Base-by-base conservation (phyloP, 2,888 invertebrate genomes). In the Hetaerina titia region DNA sequence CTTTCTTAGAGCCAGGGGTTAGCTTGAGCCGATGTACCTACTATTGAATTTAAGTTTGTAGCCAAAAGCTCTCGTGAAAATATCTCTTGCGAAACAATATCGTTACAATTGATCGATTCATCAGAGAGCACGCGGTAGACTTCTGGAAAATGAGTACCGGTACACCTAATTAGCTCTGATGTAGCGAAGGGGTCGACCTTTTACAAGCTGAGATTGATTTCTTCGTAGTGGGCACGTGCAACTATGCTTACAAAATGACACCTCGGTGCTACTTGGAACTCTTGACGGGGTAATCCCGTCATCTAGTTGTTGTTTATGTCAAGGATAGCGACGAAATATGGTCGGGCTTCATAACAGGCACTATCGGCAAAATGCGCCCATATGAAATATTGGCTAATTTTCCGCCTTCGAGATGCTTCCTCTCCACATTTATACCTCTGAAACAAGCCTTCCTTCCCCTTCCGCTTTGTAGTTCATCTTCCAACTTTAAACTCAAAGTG, bases 311-410 rank as follows among this genome's bases (percentile, higher is more conserved):
- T 8, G 22, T 0, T 7, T 8, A 11, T n/a, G 81, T 31, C 22
- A 11, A 81, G 31, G 81, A 31, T 25, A 15, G 31, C 31, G 11
- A 31, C 81, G 31, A 81, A 81, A 31, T 81, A 81, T 13, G 31
- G 15, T 56, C 74, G 15, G 69, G 22, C 56, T 69, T 57, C 64
- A 4, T 31, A 13, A 81, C 25, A n/a, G 25, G 31, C 69, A 69
- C 22, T 56, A 56, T n/a, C 92, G 64, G 69, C 64, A 63, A 90
- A 31, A 63, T 45, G 45, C 25, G 69, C 92, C 19, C 45, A 69
- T 45, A 25, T 90, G 31, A 81, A 81, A 81, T 81, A 81, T 81
- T 31, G 31, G 81, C 81, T 74, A 74, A 74, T 74, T n/a, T 81
- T 1, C 81, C 81, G 92, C 31, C 56, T 92, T 45, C 69, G 57